Evolutionary conservation across 2,797 vertebrate species (phyloP).

Genomic region (Gallinago stenura): DNA sequence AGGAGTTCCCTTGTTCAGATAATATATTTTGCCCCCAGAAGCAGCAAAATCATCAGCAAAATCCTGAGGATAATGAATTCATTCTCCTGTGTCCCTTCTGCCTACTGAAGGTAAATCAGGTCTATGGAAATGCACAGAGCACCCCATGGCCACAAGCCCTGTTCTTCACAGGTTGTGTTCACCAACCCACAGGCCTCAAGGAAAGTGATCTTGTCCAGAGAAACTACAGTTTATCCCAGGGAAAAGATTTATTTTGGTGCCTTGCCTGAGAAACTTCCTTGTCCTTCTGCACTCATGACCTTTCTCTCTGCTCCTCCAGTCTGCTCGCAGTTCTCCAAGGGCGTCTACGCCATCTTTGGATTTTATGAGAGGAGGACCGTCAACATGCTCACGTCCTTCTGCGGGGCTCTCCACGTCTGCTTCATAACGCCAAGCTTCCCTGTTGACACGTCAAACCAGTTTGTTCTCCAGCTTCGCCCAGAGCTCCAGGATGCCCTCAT

Average conservation of each 20-base stretch:
- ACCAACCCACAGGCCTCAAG: rapidly evolving
- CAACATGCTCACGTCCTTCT: conserved; percentile 99
- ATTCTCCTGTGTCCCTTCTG: background rate
- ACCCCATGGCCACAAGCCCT: background rate
- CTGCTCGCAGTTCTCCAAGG: conserved; percentile 99
- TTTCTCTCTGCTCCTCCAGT: conserved; percentile 78
- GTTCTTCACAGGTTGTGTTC: background rate
- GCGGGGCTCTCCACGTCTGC: conserved; percentile 96
- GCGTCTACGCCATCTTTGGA: conserved; percentile 98
- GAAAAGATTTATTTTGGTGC: background rate
- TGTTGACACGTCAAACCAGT: conserved; percentile 96
- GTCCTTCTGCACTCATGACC: background rate
- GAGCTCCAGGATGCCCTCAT: conserved; percentile 97
- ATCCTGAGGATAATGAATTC: background rate
- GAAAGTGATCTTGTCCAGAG: background rate
- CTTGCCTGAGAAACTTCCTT: background rate
- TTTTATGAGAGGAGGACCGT: conserved; percentile 97
- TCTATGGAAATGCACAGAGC: background rate
- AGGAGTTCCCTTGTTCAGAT: background rate
- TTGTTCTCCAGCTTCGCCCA: conserved; percentile 96
- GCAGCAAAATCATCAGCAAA: background rate
- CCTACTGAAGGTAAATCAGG: background rate
- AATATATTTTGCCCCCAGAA: background rate
- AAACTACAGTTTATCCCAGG: background rate
- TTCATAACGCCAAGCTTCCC: conserved; percentile 98